A percentile compares a stretch with the other conserved stretches of the same genome.
These are phyloP conservation scores for Venustaconcha ellipsiformis DNA, from an alignment of 1,140 invertebrate genomes.

Conservation along the genomic window DNA sequence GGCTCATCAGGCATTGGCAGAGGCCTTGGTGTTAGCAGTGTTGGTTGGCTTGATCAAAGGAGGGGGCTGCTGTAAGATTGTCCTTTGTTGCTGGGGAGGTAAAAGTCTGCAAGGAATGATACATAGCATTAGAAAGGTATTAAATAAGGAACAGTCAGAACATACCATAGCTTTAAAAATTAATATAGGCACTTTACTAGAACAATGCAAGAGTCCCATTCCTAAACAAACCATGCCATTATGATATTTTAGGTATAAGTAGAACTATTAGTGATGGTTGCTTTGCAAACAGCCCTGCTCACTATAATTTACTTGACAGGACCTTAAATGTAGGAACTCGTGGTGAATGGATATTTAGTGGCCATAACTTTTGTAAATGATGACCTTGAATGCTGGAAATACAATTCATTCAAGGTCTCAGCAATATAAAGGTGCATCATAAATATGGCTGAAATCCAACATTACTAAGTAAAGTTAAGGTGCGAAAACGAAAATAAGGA, in stretches of 20 bases:
- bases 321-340: too few relatives aligned
- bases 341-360: too few relatives aligned
- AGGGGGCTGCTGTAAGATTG: slow-evolving; percentile 57
- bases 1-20: slow-evolving; percentile 11
- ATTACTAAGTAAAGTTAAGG: too few relatives aligned
- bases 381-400: too few relatives aligned
- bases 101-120: slow-evolving; percentile 32
- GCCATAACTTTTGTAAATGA: too few relatives aligned
- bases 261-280: not conserved
- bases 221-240: not conserved
- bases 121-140: not conserved
- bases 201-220: not conserved
- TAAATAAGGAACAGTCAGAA: not conserved
- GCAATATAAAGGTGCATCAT: too few relatives aligned
- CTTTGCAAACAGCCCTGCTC: not conserved
- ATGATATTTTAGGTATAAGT: slow-evolving; percentile 7
- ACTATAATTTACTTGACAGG: too few relatives aligned
- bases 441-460: too few relatives aligned
- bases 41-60: slow-evolving; percentile 44
- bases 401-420: too few relatives aligned
- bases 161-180: not conserved
- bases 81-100: slow-evolving; percentile 44
- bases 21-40: not conserved
- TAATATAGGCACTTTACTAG: not conserved
- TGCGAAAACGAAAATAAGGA: too few relatives aligned